Conservation (phyloP, 2,797 vertebrate species). For the Galagoides demidoff region DNA sequence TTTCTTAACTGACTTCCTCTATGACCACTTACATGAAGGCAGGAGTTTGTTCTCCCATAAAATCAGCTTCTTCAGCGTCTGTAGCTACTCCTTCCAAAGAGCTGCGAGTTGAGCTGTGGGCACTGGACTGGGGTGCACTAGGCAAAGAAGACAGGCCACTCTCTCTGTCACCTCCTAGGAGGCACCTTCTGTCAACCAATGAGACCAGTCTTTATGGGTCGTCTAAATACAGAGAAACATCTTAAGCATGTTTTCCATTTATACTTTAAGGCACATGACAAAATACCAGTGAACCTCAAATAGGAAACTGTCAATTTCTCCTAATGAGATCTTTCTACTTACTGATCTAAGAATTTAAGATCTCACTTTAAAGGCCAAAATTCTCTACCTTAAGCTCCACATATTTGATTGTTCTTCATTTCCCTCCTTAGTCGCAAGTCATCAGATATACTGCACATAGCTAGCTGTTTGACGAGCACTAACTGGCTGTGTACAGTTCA, state of each 20-base stretch:
- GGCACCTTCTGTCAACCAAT: background rate
- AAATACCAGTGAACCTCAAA: background rate
- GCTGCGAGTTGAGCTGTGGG: background rate
- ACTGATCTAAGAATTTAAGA: background rate
- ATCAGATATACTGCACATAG: background rate
- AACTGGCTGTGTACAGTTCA: background rate
- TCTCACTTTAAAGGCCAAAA: background rate
- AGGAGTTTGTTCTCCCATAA: background rate
- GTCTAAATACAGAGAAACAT: background rate
- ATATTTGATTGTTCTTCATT: background rate
- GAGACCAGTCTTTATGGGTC: background rate
- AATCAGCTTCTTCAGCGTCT: background rate
- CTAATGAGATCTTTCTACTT: background rate
- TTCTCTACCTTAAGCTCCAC: background rate
- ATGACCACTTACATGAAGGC: background rate
- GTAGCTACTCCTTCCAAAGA: background rate
- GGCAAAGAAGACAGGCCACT: background rate
- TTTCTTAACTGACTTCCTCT: background rate
- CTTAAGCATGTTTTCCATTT: background rate
- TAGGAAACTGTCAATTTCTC: background rate
- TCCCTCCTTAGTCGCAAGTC: background rate
- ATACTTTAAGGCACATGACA: background rate
- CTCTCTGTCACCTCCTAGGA: background rate
- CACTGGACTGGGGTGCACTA: background rate
- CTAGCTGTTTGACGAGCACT: background rate